A percentile compares a stretch with the other conserved stretches of the same genome.
These are phyloP conservation scores for Notolepis coatsorum DNA, from an alignment of 2,797 vertebrate genomes.

Conservation along the genomic window DNA sequence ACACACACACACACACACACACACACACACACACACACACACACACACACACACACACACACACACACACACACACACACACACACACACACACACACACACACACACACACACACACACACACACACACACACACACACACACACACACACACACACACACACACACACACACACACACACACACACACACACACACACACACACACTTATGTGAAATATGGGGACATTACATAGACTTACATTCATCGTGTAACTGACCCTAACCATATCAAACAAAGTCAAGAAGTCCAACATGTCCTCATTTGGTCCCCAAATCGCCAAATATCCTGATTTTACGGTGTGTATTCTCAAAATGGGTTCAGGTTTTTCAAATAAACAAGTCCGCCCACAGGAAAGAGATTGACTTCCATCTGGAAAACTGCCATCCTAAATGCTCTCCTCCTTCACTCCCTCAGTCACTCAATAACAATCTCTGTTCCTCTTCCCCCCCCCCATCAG, in stretches of 20 bases:
- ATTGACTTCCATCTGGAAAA: neutral
- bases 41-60: slow-evolving; percentile 15
- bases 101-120: no score
- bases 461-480: neutral
- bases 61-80: slow-evolving; percentile 2
- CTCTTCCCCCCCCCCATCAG: neutral
- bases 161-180: no score
- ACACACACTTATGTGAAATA: no score
- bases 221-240: no score
- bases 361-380: no score
- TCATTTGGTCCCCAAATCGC: no score
- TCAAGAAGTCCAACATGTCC: no score
- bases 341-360: no score
- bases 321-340: no score
- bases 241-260: no score
- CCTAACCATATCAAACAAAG: neutral
- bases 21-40: slow-evolving; percentile 35
- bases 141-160: neutral
- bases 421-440: neutral
- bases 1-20: slow-evolving; percentile 17
- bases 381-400: no score
- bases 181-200: neutral
- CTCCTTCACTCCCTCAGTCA: neutral
- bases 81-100: neutral
- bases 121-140: neutral